Base-by-base conservation (phyloP, 1,140 invertebrate genomes). In the Daktulosphaira vitifoliae region DNA sequence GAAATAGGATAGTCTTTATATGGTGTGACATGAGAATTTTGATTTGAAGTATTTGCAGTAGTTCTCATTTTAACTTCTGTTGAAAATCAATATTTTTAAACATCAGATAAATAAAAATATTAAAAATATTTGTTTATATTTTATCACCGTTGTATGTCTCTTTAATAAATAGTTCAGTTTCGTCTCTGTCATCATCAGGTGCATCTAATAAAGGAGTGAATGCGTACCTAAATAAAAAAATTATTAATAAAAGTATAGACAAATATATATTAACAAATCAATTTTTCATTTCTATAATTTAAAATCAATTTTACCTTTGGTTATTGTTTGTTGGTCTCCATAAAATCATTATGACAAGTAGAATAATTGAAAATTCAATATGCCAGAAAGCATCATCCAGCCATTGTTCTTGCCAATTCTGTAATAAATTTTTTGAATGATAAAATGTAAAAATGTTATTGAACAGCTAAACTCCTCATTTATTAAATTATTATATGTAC, bases 271-370 rank as follows among this genome's bases (percentile, higher is more conserved):
- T 20, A 16, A 25, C n/a, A n/a, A n/a, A 23, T 64, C 64, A 38
- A 65, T 15, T 23, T 9, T 51, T 6, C 29, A 59, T 18, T 20
- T 8, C 9, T n/a, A n/a, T 50, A 53, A 25, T 49, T 51, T 15
- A 20, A 69, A 68, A 13, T 29, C 13, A 44, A 64, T 29, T 22
- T 65, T 67, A 74, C 72, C 90, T 81, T 77, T 96, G 92, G 77
- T 96, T 96, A 74, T 96, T 96, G 72, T 90, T 90, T 3, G 90
- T 91, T 4, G 93, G 93, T 68, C 92, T 77, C 92, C 92, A 96
- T 33, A 96, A 79, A 67, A 96, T 82, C 88, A 96, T 96, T 68
- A 96, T 96, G 13, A 92, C 89, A 38, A 91, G 75, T 20, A 96
- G 78, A 65, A 96, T 82, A 48, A 87, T 79, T 18, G 88, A 91